Conservation (phyloP, 1,140 invertebrate species). For the Drosophila sucinea region DNA sequence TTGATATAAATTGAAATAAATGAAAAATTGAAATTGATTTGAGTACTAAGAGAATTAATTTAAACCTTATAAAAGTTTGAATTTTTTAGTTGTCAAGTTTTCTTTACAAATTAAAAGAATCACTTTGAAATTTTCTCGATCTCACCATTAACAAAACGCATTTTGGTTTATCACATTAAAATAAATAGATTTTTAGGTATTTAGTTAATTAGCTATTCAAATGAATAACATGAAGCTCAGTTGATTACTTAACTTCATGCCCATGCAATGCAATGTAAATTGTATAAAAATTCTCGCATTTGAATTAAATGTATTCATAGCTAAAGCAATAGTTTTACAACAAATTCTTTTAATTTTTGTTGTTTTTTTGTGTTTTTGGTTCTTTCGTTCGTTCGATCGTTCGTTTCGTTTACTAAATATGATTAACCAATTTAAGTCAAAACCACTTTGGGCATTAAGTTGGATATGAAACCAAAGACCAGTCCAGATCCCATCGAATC, state of each 20-base stretch:
- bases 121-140: too few species aligned
- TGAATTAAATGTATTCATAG: slow-evolving; percentile 51
- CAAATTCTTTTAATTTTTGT: slow-evolving; percentile 55
- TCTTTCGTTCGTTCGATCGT: slow-evolving; percentile 32
- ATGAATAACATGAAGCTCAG: background rate
- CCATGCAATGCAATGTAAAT: slow-evolving; percentile 14
- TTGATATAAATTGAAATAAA: too few species aligned
- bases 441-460: slow-evolving; percentile 76
- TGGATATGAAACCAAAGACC: slow-evolving; percentile 48
- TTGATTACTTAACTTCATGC: background rate
- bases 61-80: too few species aligned
- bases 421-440: slow-evolving; percentile 81
- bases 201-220: background rate
- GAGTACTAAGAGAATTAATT: too few species aligned
- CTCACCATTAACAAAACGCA: too few species aligned
- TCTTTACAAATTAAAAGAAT: too few species aligned
- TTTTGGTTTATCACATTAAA: too few species aligned
- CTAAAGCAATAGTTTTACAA: slow-evolving; percentile 30
- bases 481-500: slow-evolving; percentile 37
- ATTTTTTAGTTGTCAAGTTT: too few species aligned
- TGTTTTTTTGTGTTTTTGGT: slow-evolving; percentile 16
- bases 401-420: slow-evolving; percentile 50
- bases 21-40: too few species aligned
- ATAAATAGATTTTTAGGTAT: too few species aligned
- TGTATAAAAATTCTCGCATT: slow-evolving; percentile 38